phyloP scores from a whole-genome alignment of 1,140 invertebrate genomes.

The Meloidogyne hapla region DNA sequence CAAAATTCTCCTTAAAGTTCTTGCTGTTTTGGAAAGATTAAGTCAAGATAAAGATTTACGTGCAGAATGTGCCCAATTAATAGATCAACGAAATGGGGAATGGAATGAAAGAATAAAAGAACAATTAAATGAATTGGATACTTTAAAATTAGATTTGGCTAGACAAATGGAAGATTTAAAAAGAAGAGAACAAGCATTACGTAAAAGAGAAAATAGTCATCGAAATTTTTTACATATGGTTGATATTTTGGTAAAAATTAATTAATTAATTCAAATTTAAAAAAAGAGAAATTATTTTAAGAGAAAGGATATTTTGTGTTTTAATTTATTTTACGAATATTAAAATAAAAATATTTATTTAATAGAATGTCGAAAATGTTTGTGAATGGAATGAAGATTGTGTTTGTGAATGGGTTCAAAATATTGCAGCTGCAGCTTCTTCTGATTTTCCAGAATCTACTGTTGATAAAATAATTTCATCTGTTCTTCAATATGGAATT shows the following conservation, averaged over 20 bases:
- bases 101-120: constrained; percentile 51
- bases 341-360: too few species aligned
- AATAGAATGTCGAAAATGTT: constrained; percentile 29
- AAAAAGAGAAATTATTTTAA: too few species aligned
- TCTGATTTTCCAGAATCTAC: constrained; percentile 29
- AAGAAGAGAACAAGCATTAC: constrained; percentile 40
- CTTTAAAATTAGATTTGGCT: constrained; percentile 50
- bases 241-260: constrained; percentile 10
- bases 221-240: constrained; percentile 43
- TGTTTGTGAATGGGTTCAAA: constrained; percentile 45
- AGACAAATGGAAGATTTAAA: constrained; percentile 52
- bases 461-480: constrained; percentile 43
- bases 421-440: constrained; percentile 24
- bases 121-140: constrained; percentile 47
- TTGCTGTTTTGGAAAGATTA: constrained; percentile 44
- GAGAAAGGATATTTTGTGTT: too few species aligned
- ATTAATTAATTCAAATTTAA: neutral
- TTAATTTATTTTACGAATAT: too few species aligned
- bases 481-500: constrained; percentile 49
- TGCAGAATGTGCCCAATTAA: constrained; percentile 48
- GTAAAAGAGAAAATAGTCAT: constrained; percentile 49
- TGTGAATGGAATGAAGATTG: constrained; percentile 46
- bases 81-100: constrained; percentile 41
- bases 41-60: constrained; percentile 43
- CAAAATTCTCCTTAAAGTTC: constrained; percentile 20